Conservation (phyloP, 2,888 invertebrate genomes). For the Chromoteleia sp. region DNA sequence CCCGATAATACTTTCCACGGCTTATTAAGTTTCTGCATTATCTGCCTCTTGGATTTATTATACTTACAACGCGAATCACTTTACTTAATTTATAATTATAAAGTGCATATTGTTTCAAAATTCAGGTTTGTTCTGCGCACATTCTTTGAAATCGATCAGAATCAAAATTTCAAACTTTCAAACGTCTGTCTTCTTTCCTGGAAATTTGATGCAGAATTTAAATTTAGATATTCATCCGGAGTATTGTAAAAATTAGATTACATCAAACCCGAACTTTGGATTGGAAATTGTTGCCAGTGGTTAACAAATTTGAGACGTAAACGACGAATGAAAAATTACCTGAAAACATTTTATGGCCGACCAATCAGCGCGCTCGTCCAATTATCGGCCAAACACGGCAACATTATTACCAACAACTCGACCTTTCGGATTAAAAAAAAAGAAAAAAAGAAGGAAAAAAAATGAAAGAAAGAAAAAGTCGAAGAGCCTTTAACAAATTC, state of each 20-base stretch:
- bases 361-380: constrained; percentile 25
- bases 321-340: constrained; percentile 5
- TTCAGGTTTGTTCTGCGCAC: no score
- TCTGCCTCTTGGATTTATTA: background rate
- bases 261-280: no score
- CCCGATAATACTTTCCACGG: constrained; percentile 24
- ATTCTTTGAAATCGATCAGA: no score
- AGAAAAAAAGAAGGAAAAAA: background rate
- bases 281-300: no score
- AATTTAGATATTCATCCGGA: no score
- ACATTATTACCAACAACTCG: constrained; percentile 16
- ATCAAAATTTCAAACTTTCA: no score
- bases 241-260: no score
- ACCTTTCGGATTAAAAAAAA: constrained; percentile 13
- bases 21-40: constrained; percentile 45
- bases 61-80: background rate
- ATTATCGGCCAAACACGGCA: constrained; percentile 11
- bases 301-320: no score
- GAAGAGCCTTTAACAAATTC: constrained; percentile 47
- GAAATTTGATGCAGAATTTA: no score
- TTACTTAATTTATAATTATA: background rate
- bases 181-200: no score
- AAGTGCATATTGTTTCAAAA: background rate
- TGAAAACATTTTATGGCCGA: background rate
- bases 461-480: background rate